These are phyloP conservation scores for Drosophila funebris DNA, from an alignment of 1,140 invertebrate species.

Conservation along the genomic window DNA sequence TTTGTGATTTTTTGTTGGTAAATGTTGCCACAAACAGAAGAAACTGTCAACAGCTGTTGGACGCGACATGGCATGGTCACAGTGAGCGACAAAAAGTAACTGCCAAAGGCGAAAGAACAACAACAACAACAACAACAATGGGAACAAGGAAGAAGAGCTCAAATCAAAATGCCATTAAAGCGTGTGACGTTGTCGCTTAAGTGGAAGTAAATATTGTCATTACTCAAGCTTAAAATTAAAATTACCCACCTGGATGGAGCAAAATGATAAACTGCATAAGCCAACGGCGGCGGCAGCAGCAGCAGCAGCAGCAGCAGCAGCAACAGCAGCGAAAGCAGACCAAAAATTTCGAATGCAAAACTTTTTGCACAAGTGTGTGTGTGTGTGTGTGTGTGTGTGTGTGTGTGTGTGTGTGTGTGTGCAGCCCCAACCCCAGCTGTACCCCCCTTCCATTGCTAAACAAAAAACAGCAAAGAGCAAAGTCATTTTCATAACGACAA, in stretches of 20 bases:
- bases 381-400: slow-evolving; percentile 6
- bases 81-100: slow-evolving; percentile 31
- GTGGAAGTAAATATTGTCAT: slow-evolving; percentile 83
- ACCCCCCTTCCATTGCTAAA: slow-evolving; percentile 9
- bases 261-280: slow-evolving; percentile 83
- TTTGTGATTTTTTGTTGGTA: neutral
- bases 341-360: slow-evolving; percentile 81
- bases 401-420: neutral
- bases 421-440: neutral
- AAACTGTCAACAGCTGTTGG: slow-evolving; percentile 46
- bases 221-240: slow-evolving; percentile 83
- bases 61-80: neutral
- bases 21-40: slow-evolving; percentile 9
- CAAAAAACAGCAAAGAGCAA: slow-evolving; percentile 71
- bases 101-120: slow-evolving; percentile 2
- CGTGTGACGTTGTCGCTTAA: slow-evolving; percentile 72
- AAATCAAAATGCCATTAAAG: slow-evolving; percentile 82
- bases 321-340: slow-evolving; percentile 44
- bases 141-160: slow-evolving; percentile 27
- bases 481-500: slow-evolving; percentile 82
- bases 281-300: slow-evolving; percentile 33
- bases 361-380: slow-evolving; percentile 59
- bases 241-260: slow-evolving; percentile 79
- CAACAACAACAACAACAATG: neutral
- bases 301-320: slow-evolving; percentile 53